Percentiles rank a stretch among this genome's conserved stretches.
Conservation (phyloP, 2,797 vertebrate genomes). For the Sebastes nivosus region DNA sequence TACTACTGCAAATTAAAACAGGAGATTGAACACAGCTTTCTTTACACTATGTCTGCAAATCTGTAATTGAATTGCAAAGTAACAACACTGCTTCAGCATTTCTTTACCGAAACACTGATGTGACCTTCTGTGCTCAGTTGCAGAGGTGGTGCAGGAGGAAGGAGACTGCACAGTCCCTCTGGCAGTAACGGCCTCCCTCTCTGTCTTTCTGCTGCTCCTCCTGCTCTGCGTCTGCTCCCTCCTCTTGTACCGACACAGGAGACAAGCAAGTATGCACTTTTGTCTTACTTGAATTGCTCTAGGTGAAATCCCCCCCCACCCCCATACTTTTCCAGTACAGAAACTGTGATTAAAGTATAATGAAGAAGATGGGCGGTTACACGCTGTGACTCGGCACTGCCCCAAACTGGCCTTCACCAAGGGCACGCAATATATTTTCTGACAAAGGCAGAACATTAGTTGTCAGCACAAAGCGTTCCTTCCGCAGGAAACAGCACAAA, state of each 20-base stretch:
- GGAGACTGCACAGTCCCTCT: slow-evolving; percentile 54
- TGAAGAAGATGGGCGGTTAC: slow-evolving; percentile 60
- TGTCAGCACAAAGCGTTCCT: slow-evolving; percentile 64
- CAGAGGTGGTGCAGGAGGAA: slow-evolving; percentile 67
- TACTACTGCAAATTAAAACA: slow-evolving; percentile 20
- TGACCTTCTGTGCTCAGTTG: slow-evolving; percentile 64
- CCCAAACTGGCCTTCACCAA: slow-evolving; percentile 63
- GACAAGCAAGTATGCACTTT: slow-evolving; percentile 72
- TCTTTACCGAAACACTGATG: slow-evolving; percentile 21
- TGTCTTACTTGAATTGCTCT: slow-evolving; percentile 45
- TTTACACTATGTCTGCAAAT: slow-evolving; percentile 6
- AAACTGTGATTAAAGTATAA: slow-evolving; percentile 74
- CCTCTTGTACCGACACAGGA: slow-evolving; percentile 67
- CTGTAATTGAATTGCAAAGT: slow-evolving; percentile 31
- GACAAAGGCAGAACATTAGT: slow-evolving; percentile 62
- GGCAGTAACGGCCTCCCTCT: slow-evolving; percentile 51
- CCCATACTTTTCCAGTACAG: slow-evolving; percentile 15
- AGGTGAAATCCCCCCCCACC: slow-evolving; percentile 20
- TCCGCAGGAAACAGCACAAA: slow-evolving; percentile 31
- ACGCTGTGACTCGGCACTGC: slow-evolving; percentile 49
- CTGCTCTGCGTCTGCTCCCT: slow-evolving; percentile 68
- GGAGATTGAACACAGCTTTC: slow-evolving; percentile 29
- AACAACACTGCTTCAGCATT: slow-evolving; percentile 12
- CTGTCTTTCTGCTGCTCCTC: slow-evolving; percentile 63
- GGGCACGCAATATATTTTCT: slow-evolving; percentile 62